Evolutionary conservation across 2,797 vertebrate genomes (phyloP).

Genomic region (Lagorchestes hirsutus): DNA sequence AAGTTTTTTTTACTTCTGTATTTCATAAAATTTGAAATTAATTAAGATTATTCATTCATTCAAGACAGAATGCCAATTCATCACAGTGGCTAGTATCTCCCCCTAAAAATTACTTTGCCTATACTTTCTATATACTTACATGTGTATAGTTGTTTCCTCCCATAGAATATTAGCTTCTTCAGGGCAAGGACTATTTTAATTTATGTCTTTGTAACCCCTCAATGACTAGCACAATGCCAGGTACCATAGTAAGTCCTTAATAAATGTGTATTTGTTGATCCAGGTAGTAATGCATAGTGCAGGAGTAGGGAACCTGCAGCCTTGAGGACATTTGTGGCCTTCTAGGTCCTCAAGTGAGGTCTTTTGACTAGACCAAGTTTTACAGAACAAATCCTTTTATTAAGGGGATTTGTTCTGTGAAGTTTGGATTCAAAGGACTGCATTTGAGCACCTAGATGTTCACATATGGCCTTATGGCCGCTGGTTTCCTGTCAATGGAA

Average conservation of each 20-base stretch:
- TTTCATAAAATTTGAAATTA: neutral
- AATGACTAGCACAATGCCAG: neutral
- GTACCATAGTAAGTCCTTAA: neutral
- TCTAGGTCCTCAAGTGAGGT: no score
- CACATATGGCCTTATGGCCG: no score
- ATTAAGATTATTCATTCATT: neutral
- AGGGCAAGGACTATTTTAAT: neutral
- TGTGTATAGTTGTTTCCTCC: neutral
- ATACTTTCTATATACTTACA: neutral
- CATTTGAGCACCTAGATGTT: no score
- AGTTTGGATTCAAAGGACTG: no score
- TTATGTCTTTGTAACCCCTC: neutral
- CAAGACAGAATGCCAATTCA: neutral
- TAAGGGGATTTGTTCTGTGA: no score
- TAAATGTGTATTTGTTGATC: neutral
- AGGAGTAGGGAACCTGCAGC: no score
- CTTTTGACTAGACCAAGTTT: no score
- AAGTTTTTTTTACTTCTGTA: neutral
- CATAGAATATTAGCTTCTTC: neutral
- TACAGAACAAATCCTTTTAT: no score
- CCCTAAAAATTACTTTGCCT: neutral
- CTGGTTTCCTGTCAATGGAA: neutral
- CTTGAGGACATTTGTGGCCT: no score
- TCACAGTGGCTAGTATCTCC: neutral
- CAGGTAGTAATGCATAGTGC: neutral